Evolutionary conservation across 1,140 invertebrate genomes (phyloP).

Genomic region (Drosophila cardini): DNA sequence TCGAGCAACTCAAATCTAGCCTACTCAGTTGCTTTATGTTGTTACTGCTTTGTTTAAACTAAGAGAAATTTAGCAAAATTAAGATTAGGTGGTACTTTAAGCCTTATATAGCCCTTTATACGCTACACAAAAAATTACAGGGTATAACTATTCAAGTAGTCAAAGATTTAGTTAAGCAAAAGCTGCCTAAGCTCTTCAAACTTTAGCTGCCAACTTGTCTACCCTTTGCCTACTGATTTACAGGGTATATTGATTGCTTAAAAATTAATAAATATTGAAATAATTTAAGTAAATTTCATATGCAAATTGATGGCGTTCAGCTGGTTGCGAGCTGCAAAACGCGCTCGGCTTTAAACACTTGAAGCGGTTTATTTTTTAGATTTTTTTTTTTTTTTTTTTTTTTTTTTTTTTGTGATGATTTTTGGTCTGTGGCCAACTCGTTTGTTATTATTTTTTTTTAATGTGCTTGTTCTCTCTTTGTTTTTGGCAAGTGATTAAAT

Average conservation of each 20-base stretch:
- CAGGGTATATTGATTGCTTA: slow-evolving; percentile 50
- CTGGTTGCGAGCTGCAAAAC: slow-evolving; percentile 64
- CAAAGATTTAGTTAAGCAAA: not conserved
- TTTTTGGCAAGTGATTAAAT: slow-evolving; percentile 80
- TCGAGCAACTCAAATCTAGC: no score
- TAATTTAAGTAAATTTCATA: slow-evolving; percentile 75
- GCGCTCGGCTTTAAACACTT: slow-evolving; percentile 78
- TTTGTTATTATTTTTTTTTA: slow-evolving; percentile 23
- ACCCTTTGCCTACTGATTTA: not conserved
- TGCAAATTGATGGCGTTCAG: slow-evolving; percentile 66
- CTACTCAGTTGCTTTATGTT: not conserved
- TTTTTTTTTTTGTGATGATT: not conserved
- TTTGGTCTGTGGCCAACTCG: slow-evolving; percentile 44
- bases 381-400: no score
- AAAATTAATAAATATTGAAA: slow-evolving; percentile 83
- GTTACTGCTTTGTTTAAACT: not conserved
- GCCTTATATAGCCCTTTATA: not conserved
- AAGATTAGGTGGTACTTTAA: not conserved
- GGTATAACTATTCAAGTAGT: not conserved
- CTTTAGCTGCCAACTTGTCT: not conserved
- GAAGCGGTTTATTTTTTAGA: slow-evolving; percentile 37
- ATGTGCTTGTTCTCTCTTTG: slow-evolving; percentile 45
- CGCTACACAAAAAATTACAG: not conserved
- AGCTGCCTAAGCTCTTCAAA: not conserved
- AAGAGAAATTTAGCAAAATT: not conserved